Evolutionary conservation across 1,140 invertebrate species (phyloP).

Genomic region (Pseudomyrmex pallidus): DNA sequence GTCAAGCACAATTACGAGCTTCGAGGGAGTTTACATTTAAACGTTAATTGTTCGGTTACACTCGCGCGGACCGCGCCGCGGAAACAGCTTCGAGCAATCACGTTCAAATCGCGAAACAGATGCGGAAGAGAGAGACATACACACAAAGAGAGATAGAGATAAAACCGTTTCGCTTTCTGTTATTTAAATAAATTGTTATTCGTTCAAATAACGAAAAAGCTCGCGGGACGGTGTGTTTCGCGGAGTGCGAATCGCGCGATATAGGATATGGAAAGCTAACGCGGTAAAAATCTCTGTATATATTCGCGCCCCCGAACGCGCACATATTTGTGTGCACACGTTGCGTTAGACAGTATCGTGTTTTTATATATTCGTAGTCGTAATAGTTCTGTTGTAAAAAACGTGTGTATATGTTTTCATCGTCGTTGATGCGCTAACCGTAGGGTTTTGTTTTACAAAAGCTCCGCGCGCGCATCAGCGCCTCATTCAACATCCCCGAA

Average conservation of each 20-base stretch:
- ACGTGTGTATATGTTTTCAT: not conserved
- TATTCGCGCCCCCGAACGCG: no score
- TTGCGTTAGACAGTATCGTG: not conserved
- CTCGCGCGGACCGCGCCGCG: not conserved
- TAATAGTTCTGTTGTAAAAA: constrained; percentile 7
- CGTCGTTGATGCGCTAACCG: not conserved
- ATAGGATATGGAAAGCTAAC: not conserved
- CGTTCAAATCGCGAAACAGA: not conserved
- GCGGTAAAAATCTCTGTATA: no score
- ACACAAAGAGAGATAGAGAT: not conserved
- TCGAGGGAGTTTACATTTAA: not conserved
- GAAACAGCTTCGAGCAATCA: not conserved
- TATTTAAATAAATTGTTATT: constrained; percentile 33
- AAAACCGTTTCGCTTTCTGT: not conserved
- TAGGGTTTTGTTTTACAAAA: constrained; percentile 8
- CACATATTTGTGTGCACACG: not conserved
- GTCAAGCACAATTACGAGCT: constrained; percentile 15
- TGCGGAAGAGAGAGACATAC: no score
- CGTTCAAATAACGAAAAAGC: not conserved
- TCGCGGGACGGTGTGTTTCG: not conserved
- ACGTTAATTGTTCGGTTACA: not conserved
- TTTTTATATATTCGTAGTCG: not conserved
- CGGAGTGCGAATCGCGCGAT: not conserved
- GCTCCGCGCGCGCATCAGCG: not conserved
- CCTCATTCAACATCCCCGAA: not conserved